These are phyloP conservation scores for Lutjanus erythropterus DNA, from an alignment of 2,113 vertebrate genomes.

Conservation along the genomic window DNA sequence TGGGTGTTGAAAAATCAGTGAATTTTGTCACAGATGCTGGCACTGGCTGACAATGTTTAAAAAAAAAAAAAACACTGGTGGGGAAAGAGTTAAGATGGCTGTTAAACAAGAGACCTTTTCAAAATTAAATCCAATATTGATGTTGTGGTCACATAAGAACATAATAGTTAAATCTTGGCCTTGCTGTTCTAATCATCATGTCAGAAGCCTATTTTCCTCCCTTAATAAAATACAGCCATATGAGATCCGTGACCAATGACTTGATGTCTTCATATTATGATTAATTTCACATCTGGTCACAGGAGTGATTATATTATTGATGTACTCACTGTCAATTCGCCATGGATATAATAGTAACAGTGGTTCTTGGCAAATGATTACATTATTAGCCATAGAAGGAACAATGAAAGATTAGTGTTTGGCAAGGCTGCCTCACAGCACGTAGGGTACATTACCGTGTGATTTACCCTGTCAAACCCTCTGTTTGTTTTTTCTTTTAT, in stretches of 20 bases:
- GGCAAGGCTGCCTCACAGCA: conserved; percentile 16
- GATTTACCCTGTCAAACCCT: conserved; percentile 12
- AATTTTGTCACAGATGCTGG: too few species aligned
- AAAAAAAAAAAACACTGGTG: too few species aligned
- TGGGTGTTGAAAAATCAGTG: too few species aligned
- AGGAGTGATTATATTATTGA: conserved; percentile 77
- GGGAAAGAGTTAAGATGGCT: too few species aligned
- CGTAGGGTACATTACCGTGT: background rate
- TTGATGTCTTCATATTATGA: conserved; percentile 76
- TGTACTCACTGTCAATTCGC: conserved; percentile 69
- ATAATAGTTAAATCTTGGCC: background rate
- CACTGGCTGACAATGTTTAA: too few species aligned
- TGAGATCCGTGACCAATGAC: conserved; percentile 67
- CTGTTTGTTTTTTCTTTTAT: background rate
- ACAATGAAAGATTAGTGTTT: conserved; percentile 54
- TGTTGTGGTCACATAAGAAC: background rate
- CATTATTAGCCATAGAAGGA: conserved; percentile 51
- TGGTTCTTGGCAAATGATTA: conserved; percentile 66
- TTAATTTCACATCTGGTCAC: conserved; percentile 78
- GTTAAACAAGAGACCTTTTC: background rate
- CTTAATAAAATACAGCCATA: conserved; percentile 59
- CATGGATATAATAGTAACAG: conserved; percentile 65
- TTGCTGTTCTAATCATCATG: conserved; percentile 7
- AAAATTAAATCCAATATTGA: background rate
- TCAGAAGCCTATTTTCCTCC: conserved; percentile 42